Conservation (phyloP, 2,888 invertebrate genomes). For the Drosophila acutilabella region DNA sequence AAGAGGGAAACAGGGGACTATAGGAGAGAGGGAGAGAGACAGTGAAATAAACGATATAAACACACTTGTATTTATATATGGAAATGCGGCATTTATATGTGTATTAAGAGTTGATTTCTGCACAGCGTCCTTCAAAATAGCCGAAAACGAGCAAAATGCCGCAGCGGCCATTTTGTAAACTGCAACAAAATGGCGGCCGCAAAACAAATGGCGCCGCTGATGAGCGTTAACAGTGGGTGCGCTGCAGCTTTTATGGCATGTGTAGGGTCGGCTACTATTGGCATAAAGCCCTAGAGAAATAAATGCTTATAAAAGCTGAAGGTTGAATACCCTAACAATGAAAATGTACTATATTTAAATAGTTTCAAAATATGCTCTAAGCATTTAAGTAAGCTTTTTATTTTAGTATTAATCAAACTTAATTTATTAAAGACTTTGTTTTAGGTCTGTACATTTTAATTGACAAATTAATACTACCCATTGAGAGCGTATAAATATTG, state of each 20-base stretch:
- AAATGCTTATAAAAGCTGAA: too few relatives aligned
- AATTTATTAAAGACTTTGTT: too few relatives aligned
- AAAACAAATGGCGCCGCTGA: constrained; percentile 70
- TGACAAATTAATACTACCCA: neutral
- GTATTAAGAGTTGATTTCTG: constrained; percentile 74
- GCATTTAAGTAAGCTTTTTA: too few relatives aligned
- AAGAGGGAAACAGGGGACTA: neutral
- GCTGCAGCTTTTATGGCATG: constrained; percentile 1
- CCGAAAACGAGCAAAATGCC: constrained; percentile 26
- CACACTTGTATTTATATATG: constrained; percentile 34
- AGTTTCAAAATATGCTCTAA: too few relatives aligned
- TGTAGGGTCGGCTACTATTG: too few relatives aligned
- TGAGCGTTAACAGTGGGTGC: constrained; percentile 65
- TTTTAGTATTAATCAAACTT: too few relatives aligned
- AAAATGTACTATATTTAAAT: too few relatives aligned
- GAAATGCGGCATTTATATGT: constrained; percentile 74
- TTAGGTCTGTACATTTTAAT: neutral
- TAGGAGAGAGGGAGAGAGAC: neutral
- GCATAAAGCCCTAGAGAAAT: too few relatives aligned
- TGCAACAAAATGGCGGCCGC: constrained; percentile 77
- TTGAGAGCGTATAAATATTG: neutral
- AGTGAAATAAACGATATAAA: constrained; percentile 44
- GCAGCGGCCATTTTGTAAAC: constrained; percentile 64
- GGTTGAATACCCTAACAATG: too few relatives aligned
- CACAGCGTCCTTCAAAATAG: constrained; percentile 27